These are phyloP conservation scores for Xestia xanthographa DNA, from an alignment of 2,888 invertebrate species.

Conservation along the genomic window DNA sequence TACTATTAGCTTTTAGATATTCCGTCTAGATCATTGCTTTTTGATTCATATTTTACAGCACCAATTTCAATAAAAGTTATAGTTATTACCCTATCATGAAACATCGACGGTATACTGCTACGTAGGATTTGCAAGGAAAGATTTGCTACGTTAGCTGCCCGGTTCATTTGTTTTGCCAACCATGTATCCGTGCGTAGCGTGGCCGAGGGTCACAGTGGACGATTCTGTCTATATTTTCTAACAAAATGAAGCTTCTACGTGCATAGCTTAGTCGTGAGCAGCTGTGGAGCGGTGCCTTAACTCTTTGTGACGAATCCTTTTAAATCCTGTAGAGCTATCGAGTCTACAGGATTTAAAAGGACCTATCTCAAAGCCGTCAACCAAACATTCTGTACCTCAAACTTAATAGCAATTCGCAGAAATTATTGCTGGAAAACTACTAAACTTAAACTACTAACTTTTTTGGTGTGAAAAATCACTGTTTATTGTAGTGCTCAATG, in stretches of 20 bases:
- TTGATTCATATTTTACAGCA: constrained; percentile 29
- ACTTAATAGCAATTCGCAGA: neutral
- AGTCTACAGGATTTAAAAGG: neutral
- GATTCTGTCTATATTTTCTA: neutral
- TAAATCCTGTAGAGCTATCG: neutral
- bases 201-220: neutral
- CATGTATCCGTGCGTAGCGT: neutral
- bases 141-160: neutral
- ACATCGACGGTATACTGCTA: neutral
- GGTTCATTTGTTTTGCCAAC: neutral
- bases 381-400: neutral
- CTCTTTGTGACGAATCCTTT: neutral
- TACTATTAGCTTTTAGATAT: neutral
- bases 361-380: neutral
- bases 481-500: neutral
- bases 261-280: neutral
- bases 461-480: neutral
- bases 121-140: neutral
- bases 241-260: neutral
- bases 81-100: neutral
- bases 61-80: neutral
- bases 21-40: neutral
- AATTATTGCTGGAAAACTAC: neutral
- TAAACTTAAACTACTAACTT: no score
- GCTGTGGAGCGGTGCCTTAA: neutral